Evolutionary conservation across 2,888 invertebrate genomes (phyloP), one percentile per base, ranked within the genome.

Genomic region (Nemurella pictetii): DNA sequence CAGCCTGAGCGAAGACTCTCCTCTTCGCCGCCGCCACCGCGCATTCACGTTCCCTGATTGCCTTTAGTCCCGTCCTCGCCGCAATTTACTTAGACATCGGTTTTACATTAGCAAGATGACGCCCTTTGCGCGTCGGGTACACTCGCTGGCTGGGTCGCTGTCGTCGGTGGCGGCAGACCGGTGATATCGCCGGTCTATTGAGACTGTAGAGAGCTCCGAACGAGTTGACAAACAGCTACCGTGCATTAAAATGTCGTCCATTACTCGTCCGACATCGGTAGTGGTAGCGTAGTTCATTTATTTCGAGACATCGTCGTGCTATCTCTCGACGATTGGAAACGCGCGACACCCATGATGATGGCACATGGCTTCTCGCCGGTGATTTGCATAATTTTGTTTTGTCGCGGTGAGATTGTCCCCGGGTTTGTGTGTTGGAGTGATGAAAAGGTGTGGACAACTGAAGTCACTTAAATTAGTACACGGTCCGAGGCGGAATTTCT

Each of bases 21-120:
- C 28, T 30, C 78, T 28, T 9, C 29, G 25, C 78, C 12, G 78
- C 9, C 75, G 27, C 75, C 28, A n/a, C 78, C 30, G 32, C 55
- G 55, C 20, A 55, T 55, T 55, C 80, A 1, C 80, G 80, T 27
- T 15, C 15, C 0, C 25, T 80, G 29, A 80, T 30, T 28, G 80
- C 32, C 77, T 20, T 35, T n/a, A 32, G 80, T 80, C 80, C 15
- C 35, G 30, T 9, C 80, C 32, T 9, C 4, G 80, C 80, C 80
- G 80, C 78, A 30, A 78, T 28, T 78, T 72, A 83, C 85, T 85
- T 36, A 81, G 84, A 85, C 85, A 85, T 85, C 81, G 84, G 85
- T 85, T 85, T 85, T 84, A 85, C 85, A 85, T 85, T 85, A 85
- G 85, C 35, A 32, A 36, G 35, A 32, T 80, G 35, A 25, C 36